phyloP scores from a whole-genome alignment of 1,140 invertebrate genomes.

The Carposina sasakii region DNA sequence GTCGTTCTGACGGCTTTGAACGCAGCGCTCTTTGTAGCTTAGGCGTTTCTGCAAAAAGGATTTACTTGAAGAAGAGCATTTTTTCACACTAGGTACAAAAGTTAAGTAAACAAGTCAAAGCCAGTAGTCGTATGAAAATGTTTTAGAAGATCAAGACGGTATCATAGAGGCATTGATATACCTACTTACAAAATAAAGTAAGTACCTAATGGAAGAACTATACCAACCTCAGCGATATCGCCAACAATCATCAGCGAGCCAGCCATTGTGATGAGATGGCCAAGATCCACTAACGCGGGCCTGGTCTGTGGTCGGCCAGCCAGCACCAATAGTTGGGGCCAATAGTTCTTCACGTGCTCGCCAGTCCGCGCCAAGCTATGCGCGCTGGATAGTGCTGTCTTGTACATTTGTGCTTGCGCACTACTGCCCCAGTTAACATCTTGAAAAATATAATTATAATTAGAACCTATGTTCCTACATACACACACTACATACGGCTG shows the following conservation, averaged over 20 bases:
- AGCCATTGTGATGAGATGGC: conserved; percentile 92
- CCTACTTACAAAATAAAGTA: no score
- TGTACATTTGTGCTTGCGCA: conserved; percentile 96
- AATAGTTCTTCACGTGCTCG: conserved; percentile 98
- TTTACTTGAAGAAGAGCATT: no score
- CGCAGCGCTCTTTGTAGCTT: conserved; percentile 77
- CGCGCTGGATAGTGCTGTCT: conserved; percentile 89
- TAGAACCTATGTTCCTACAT: no score
- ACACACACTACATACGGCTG: no score
- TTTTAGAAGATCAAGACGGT: no score
- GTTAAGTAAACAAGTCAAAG: no score
- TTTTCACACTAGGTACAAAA: no score
- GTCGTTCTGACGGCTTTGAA: conserved; percentile 77
- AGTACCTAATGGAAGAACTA: no score
- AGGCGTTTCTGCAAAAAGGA: no score
- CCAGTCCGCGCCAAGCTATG: conserved; percentile 86
- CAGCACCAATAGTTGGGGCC: conserved; percentile 91
- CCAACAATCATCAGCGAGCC: conserved; percentile 93
- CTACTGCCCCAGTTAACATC: conserved; percentile 99
- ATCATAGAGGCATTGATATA: no score
- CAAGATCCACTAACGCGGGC: conserved; percentile 92
- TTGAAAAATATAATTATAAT: no score
- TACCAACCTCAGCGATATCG: conserved; percentile 84
- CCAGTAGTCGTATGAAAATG: no score
- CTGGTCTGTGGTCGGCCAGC: conserved; percentile 86